Evolutionary conservation across 2,888 invertebrate species (phyloP).

Genomic region (Nemotelus nigrinus): DNA sequence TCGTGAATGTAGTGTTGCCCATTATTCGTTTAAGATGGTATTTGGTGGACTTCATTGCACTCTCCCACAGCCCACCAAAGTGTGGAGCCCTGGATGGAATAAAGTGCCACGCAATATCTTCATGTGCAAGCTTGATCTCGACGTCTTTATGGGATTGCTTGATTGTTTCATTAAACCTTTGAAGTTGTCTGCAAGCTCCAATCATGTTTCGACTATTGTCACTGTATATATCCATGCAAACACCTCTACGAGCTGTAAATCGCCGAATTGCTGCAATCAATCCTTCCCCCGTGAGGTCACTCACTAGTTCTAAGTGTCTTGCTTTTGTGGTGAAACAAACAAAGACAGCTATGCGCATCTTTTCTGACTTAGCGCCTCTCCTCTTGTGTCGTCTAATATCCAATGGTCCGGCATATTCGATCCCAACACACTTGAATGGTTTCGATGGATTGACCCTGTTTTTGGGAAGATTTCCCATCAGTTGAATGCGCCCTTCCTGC

Average conservation of each 20-base stretch:
- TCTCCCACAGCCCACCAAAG: constrained; percentile 37
- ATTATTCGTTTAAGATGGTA: constrained; percentile 15
- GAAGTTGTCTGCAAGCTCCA: constrained; percentile 8
- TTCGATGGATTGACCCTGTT: no score
- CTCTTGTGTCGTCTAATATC: not conserved
- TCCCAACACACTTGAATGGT: not conserved
- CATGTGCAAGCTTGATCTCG: not conserved
- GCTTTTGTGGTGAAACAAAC: constrained; percentile 50
- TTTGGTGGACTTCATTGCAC: constrained; percentile 42
- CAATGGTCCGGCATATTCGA: constrained; percentile 12
- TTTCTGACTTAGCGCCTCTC: not conserved
- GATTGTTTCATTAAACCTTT: constrained; percentile 17
- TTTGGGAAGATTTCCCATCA: not conserved
- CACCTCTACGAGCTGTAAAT: constrained; percentile 49
- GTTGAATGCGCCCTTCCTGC: not conserved
- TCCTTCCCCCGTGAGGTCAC: constrained; percentile 3
- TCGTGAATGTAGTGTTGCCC: constrained; percentile 15
- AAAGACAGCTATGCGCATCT: not conserved
- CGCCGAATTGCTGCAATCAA: constrained; percentile 41
- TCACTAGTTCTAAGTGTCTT: constrained; percentile 50
- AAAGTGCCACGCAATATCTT: constrained; percentile 14
- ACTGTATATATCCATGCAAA: constrained; percentile 31
- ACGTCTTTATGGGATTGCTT: constrained; percentile 19
- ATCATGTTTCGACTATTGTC: constrained; percentile 8
- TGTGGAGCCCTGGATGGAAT: constrained; percentile 30